Conservation (phyloP, 2,888 invertebrate species). For the Ariolimax columbianus region DNA sequence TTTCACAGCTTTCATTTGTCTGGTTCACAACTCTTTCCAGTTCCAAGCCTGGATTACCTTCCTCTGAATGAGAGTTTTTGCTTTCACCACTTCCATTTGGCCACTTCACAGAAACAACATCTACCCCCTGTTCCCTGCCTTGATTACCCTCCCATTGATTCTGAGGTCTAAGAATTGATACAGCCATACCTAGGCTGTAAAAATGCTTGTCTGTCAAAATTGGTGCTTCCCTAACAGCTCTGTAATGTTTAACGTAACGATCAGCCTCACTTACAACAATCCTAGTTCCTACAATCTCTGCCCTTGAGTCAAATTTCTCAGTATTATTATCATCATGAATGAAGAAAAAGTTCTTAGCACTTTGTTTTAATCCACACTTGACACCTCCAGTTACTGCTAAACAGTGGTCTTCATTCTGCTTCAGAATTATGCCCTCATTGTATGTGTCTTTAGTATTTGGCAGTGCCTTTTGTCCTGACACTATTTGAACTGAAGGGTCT, state of each 20-base stretch:
- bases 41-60: too few relatives aligned
- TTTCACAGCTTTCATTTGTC: too few relatives aligned
- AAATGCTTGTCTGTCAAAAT: slow-evolving; percentile 1
- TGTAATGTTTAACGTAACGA: slow-evolving; percentile 34
- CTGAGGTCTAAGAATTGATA: slow-evolving; percentile 33
- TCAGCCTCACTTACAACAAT: slow-evolving; percentile 39
- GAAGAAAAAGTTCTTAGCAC: background rate
- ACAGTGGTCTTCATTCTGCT: background rate
- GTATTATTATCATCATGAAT: background rate
- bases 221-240: slow-evolving; percentile 38
- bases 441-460: slow-evolving; percentile 8
- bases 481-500: background rate
- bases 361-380: background rate
- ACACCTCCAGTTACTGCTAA: background rate
- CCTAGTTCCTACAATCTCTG: slow-evolving; percentile 31
- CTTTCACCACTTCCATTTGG: background rate
- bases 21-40: too few relatives aligned
- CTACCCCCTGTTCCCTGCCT: background rate
- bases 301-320: slow-evolving; percentile 19
- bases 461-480: background rate
- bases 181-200: background rate
- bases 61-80: background rate
- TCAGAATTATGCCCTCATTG: background rate
- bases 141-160: background rate
- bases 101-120: slow-evolving; percentile 23